Conservation (phyloP, 2,113 vertebrate species). For the Numida meleagris region DNA sequence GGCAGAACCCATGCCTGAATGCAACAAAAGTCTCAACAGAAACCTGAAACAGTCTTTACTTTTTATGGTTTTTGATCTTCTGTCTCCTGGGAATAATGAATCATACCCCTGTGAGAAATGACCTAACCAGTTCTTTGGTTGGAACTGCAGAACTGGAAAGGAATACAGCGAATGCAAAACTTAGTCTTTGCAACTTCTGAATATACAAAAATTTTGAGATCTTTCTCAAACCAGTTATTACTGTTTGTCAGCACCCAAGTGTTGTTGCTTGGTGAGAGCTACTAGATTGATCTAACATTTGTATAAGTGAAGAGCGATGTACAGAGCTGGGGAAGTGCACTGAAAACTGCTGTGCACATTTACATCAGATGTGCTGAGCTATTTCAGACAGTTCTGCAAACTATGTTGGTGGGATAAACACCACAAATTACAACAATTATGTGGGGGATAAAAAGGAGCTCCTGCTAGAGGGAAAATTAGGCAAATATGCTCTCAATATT, state of each 20-base stretch:
- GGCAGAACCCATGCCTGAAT: slow-evolving; percentile 47
- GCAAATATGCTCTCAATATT: neutral
- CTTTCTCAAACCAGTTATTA: neutral
- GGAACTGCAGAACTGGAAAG: slow-evolving; percentile 5
- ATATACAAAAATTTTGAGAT: neutral
- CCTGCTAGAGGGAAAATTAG: neutral
- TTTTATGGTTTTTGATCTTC: slow-evolving; percentile 51
- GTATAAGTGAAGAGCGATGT: neutral
- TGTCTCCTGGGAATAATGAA: slow-evolving; percentile 51
- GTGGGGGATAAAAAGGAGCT: neutral
- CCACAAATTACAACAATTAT: neutral
- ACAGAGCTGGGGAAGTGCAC: neutral
- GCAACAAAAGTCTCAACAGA: slow-evolving; percentile 66
- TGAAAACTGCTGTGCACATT: neutral
- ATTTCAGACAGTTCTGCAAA: neutral
- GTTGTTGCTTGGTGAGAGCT: neutral
- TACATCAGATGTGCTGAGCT: neutral
- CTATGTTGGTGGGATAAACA: neutral
- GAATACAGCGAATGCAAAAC: neutral
- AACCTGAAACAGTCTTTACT: slow-evolving; percentile 54
- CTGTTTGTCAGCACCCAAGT: neutral
- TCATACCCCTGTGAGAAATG: neutral
- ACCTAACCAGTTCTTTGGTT: slow-evolving; percentile 2
- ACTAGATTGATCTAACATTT: neutral
- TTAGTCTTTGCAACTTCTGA: neutral